These are phyloP conservation scores for Spodoptera picta DNA, from an alignment of 2,888 invertebrate species.

Conservation along the genomic window DNA sequence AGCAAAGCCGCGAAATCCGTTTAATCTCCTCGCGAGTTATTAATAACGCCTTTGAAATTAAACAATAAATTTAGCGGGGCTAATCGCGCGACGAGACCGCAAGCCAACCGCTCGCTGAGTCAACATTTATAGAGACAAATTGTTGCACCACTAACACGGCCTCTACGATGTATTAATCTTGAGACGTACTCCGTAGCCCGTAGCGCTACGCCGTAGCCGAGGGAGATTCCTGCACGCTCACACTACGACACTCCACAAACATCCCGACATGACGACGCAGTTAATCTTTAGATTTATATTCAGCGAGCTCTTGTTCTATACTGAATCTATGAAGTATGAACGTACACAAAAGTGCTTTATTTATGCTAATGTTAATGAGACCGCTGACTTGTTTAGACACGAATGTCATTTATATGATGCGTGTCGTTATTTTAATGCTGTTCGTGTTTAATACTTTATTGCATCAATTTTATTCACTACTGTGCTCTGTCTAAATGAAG, in stretches of 20 bases:
- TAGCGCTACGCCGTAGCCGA: slow-evolving; percentile 65
- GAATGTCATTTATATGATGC: slow-evolving; percentile 72
- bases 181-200: slow-evolving; percentile 68
- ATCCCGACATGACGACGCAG: slow-evolving; percentile 31
- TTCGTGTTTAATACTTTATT: slow-evolving; percentile 62
- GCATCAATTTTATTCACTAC: slow-evolving; percentile 54
- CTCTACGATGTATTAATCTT: slow-evolving; percentile 87
- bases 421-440: slow-evolving; percentile 69
- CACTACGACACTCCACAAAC: slow-evolving; percentile 55
- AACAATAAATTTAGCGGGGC: slow-evolving; percentile 87
- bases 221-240: slow-evolving; percentile 62
- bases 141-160: slow-evolving; percentile 85
- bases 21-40: slow-evolving; percentile 86
- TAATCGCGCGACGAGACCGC: slow-evolving; percentile 86
- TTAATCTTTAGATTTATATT: slow-evolving; percentile 33
- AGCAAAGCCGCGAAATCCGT: slow-evolving; percentile 82
- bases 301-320: slow-evolving; percentile 30
- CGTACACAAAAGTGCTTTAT: slow-evolving; percentile 63
- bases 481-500: slow-evolving; percentile 48
- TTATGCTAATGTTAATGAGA: slow-evolving; percentile 70
- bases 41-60: slow-evolving; percentile 88
- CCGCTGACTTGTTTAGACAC: slow-evolving; percentile 67
- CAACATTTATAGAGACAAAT: slow-evolving; percentile 89
- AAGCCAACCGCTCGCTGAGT: slow-evolving; percentile 82
- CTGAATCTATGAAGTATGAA: slow-evolving; percentile 50